These are phyloP conservation scores for Caenorhabditis briggsae DNA, from an alignment of 1,140 invertebrate genomes.

Conservation along the genomic window DNA sequence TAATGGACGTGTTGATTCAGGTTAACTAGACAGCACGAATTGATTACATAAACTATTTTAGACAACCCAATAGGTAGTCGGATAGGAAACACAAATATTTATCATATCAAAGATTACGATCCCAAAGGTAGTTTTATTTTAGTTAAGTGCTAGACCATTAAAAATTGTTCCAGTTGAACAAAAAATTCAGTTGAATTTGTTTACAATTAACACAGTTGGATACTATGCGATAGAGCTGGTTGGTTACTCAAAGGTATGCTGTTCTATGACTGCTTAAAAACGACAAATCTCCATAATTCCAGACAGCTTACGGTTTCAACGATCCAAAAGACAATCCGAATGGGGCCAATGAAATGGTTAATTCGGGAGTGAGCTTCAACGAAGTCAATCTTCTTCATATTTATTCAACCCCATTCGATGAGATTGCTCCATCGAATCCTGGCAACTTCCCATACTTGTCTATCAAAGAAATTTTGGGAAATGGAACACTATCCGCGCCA, in stretches of 20 bases:
- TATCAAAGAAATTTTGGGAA: background rate
- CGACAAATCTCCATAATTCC: background rate
- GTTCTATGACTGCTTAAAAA: background rate
- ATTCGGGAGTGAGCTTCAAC: background rate
- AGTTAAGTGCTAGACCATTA: too few relatives aligned
- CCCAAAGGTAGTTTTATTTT: background rate
- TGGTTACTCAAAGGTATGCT: background rate
- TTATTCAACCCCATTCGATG: background rate
- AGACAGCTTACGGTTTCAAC: slow-evolving; percentile 13
- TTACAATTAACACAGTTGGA: background rate
- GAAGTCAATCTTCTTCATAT: background rate
- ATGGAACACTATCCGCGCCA: background rate
- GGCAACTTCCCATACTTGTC: background rate
- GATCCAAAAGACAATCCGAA: background rate
- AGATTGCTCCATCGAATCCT: background rate
- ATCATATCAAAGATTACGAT: background rate
- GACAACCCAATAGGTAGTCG: background rate
- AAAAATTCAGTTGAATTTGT: background rate
- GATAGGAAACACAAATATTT: background rate
- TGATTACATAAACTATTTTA: too few relatives aligned
- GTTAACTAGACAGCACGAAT: too few relatives aligned
- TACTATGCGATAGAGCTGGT: background rate
- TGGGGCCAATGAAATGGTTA: background rate
- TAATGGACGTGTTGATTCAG: background rate
- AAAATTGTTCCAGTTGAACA: background rate